These are phyloP conservation scores for Corythornis leucogaster DNA, from an alignment of 2,797 vertebrate genomes.

Conservation along the genomic window DNA sequence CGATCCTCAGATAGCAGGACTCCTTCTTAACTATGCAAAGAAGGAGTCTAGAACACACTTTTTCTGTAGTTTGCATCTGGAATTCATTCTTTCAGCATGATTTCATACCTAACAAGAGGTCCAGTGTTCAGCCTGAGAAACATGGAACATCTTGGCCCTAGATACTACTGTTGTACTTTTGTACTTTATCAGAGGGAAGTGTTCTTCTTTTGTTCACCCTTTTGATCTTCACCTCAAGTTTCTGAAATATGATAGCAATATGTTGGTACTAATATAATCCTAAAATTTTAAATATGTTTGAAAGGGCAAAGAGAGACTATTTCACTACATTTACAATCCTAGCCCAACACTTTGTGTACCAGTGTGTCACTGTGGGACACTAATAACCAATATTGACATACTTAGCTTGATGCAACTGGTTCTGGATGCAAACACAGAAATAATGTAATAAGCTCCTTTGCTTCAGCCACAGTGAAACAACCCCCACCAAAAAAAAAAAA, in stretches of 20 bases:
- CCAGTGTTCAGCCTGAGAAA: not conserved
- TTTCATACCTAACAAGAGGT: not conserved
- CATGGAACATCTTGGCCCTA: not conserved
- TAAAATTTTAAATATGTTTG: not conserved
- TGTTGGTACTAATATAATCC: not conserved
- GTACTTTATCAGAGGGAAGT: not conserved
- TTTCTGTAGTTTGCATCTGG: not conserved
- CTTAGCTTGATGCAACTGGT: not conserved
- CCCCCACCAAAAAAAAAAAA: constrained; percentile 22
- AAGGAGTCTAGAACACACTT: not conserved
- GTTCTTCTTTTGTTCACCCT: not conserved
- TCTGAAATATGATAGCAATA: not conserved
- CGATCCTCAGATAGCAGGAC: not conserved
- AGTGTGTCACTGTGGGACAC: not conserved
- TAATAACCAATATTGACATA: not conserved
- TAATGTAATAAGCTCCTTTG: not conserved
- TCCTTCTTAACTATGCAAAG: not conserved
- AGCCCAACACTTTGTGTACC: not conserved
- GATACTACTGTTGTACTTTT: not conserved
- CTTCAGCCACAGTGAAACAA: not conserved
- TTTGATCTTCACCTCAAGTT: not conserved
- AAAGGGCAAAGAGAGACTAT: not conserved
- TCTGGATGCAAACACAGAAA: not conserved
- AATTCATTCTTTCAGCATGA: not conserved
- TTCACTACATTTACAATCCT: not conserved